Evolutionary conservation across 2,888 invertebrate genomes (phyloP).

Genomic region (Eulithis testata): DNA sequence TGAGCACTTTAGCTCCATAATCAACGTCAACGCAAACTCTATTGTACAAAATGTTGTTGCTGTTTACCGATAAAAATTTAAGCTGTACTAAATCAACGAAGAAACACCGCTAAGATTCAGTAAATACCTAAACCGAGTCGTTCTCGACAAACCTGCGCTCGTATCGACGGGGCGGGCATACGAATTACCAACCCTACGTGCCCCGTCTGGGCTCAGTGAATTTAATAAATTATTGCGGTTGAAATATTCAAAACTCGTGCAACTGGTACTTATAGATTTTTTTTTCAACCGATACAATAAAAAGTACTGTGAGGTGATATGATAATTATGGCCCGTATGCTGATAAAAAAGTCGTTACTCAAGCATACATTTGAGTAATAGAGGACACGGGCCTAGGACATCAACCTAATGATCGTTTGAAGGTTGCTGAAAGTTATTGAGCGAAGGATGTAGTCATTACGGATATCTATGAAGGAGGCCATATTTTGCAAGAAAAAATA

Average conservation of each 20-base stretch:
- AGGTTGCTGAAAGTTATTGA: no score
- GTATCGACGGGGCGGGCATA: conserved; percentile 43
- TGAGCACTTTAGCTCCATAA: no score
- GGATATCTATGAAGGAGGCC: no score
- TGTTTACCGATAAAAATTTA: neutral
- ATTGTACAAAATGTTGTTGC: neutral
- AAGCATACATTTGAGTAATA: no score
- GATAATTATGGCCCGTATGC: no score
- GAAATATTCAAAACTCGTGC: conserved; percentile 39
- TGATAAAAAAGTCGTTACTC: no score
- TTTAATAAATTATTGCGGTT: conserved; percentile 46
- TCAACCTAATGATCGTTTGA: no score
- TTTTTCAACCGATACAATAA: no score
- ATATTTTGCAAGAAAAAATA: no score
- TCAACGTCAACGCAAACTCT: conserved; percentile 19
- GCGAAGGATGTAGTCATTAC: no score
- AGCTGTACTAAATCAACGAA: neutral
- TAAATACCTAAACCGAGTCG: conserved; percentile 30
- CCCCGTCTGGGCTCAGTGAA: conserved; percentile 42
- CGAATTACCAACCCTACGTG: conserved; percentile 44
- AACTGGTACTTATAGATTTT: conserved; percentile 15
- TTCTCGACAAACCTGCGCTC: conserved; percentile 37
- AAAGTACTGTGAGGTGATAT: no score
- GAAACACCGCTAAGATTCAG: conserved; percentile 29
- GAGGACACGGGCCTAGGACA: no score